phyloP scores from a whole-genome alignment of 2,797 vertebrate species.

The Coregonus sp. region DNA sequence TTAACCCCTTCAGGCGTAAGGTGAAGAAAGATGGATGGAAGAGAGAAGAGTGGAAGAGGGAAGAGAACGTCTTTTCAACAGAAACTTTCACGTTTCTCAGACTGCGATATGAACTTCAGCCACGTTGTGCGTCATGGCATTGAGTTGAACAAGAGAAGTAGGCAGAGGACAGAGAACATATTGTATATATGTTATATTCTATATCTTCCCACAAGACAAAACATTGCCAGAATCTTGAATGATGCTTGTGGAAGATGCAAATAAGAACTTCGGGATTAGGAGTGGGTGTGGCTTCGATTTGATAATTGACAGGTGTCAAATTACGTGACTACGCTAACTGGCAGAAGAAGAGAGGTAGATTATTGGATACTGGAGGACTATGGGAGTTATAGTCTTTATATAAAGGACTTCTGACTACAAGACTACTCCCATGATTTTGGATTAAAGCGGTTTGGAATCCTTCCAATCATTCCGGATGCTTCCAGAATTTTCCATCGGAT shows the following conservation, averaged over 20 bases:
- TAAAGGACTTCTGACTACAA: constrained; percentile 29
- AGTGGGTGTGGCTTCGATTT: neutral
- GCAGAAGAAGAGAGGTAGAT: constrained; percentile 15
- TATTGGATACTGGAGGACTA: constrained; percentile 33
- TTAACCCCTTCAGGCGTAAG: constrained; percentile 57
- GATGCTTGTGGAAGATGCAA: constrained; percentile 18
- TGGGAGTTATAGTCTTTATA: constrained; percentile 14
- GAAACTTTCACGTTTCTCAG: neutral
- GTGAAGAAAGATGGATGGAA: constrained; percentile 40
- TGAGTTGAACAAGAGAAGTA: neutral
- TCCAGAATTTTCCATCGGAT: constrained; percentile 27
- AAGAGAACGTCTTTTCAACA: constrained; percentile 15
- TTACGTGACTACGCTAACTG: neutral
- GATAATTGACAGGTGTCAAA: neutral
- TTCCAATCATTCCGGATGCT: neutral
- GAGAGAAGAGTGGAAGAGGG: constrained; percentile 7
- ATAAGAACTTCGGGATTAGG: neutral
- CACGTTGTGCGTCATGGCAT: neutral
- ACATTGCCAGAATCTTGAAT: neutral
- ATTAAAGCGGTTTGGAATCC: constrained; percentile 48
- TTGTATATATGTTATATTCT: neutral
- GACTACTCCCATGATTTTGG: constrained; percentile 33
- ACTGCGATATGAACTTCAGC: neutral
- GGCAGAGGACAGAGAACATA: neutral
- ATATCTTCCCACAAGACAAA: neutral